Percentiles rank a stretch among this genome's conserved stretches.
Conservation (phyloP, 2,888 invertebrate genomes). For the Invenusta paracnida region DNA sequence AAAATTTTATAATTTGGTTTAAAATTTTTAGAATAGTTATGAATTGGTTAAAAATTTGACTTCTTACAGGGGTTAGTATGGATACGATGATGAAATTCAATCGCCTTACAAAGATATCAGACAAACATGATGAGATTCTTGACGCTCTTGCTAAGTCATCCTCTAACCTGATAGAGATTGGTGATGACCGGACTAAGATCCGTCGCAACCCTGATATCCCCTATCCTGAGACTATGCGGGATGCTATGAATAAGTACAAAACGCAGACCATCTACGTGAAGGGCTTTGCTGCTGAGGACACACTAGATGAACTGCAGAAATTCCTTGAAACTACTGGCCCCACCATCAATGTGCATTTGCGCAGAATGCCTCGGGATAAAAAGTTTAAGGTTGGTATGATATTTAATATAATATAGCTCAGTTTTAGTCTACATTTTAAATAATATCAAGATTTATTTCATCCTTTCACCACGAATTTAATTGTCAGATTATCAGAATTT, state of each 20-base stretch:
- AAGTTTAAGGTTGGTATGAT: constrained; percentile 54
- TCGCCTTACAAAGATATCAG: constrained; percentile 69
- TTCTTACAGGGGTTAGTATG: constrained; percentile 71
- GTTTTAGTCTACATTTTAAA: too few relatives aligned
- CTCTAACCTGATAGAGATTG: constrained; percentile 71
- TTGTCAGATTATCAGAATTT: too few relatives aligned
- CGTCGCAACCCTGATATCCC: constrained; percentile 71
- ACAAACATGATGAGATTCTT: constrained; percentile 69
- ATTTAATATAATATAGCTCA: too few relatives aligned
- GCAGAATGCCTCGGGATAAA: constrained; percentile 53
- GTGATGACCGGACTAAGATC: constrained; percentile 70
- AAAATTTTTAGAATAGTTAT: too few relatives aligned
- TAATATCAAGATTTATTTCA: too few relatives aligned
- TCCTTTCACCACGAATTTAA: too few relatives aligned
- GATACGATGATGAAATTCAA: constrained; percentile 81
- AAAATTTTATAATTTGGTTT: too few relatives aligned
- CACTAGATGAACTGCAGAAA: constrained; percentile 70
- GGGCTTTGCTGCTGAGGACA: constrained; percentile 64
- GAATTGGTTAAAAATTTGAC: neutral
- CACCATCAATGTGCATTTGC: constrained; percentile 67
- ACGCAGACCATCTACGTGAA: constrained; percentile 50
- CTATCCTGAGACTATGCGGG: constrained; percentile 67
- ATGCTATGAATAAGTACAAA: constrained; percentile 2
- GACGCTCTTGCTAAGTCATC: constrained; percentile 73
- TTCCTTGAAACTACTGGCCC: constrained; percentile 71